Evolutionary conservation across 2,888 invertebrate genomes (phyloP).

Genomic region (Leptogaster cylindrica): DNA sequence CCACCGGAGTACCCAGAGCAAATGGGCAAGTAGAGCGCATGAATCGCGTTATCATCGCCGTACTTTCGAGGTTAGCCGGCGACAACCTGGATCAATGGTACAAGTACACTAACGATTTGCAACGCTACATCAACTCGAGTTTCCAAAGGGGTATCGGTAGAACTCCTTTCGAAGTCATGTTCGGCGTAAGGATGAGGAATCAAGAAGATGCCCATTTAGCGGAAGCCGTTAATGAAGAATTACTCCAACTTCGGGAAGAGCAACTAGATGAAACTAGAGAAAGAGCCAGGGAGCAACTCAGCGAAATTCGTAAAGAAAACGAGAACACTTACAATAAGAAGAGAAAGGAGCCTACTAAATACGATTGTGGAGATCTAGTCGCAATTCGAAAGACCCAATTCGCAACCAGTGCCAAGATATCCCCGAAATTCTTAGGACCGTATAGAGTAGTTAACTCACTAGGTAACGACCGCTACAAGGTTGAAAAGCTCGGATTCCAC

Average conservation of each 20-base stretch:
- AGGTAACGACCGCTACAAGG: background rate
- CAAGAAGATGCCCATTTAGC: no score
- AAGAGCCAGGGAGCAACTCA: background rate
- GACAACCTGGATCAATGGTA: background rate
- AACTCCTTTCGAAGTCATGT: no score
- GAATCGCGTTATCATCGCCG: background rate
- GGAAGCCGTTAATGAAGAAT: background rate
- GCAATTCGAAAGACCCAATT: background rate
- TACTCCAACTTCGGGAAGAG: background rate
- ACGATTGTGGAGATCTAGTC: background rate
- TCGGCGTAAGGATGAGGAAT: no score
- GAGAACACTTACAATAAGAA: no score
- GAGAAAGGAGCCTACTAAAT: background rate
- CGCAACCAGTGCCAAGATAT: background rate
- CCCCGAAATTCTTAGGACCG: background rate
- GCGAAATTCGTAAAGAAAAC: background rate
- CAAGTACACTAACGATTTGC: background rate
- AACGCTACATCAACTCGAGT: no score
- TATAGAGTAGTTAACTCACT: background rate
- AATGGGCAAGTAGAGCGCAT: background rate
- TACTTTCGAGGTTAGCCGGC: background rate
- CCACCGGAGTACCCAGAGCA: no score
- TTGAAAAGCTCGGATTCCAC: background rate
- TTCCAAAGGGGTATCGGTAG: no score
- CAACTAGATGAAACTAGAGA: background rate